Conservation (phyloP, 1,140 invertebrate genomes). For the Aphelenchoides besseyi region DNA sequence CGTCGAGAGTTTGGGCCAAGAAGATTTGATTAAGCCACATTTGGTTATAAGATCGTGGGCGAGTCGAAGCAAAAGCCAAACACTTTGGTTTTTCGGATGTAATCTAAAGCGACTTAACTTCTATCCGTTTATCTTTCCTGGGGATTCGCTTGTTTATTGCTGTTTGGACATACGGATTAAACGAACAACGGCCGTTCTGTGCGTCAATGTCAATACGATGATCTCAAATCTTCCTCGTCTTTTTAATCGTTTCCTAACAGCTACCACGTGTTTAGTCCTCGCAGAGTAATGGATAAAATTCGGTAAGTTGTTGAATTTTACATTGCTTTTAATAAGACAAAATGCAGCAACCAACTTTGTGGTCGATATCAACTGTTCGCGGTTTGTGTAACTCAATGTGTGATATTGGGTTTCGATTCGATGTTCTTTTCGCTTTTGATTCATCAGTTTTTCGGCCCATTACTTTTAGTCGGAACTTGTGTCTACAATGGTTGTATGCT, state of each 20-base stretch:
- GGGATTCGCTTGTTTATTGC: too few relatives aligned
- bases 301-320: not conserved
- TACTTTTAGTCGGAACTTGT: slow-evolving; percentile 7
- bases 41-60: too few relatives aligned
- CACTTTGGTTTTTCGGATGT: too few relatives aligned
- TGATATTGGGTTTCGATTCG: not conserved
- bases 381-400: not conserved
- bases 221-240: not conserved
- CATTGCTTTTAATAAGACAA: not conserved
- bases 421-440: not conserved
- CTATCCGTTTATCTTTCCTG: too few relatives aligned
- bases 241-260: too few relatives aligned
- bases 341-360: slow-evolving; percentile 5
- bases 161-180: too few relatives aligned
- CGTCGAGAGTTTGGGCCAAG: too few relatives aligned
- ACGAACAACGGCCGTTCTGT: too few relatives aligned
- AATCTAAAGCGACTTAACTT: too few relatives aligned
- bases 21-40: too few relatives aligned
- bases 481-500: not conserved
- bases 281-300: not conserved
- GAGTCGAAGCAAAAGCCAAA: too few relatives aligned
- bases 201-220: too few relatives aligned
- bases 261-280: not conserved
- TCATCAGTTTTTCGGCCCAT: not conserved
- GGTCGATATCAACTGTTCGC: slow-evolving; percentile 4